phyloP scores from a whole-genome alignment of 53 echinoderm and acorn worm genomes.

The Mesocentrotus franciscanus region DNA sequence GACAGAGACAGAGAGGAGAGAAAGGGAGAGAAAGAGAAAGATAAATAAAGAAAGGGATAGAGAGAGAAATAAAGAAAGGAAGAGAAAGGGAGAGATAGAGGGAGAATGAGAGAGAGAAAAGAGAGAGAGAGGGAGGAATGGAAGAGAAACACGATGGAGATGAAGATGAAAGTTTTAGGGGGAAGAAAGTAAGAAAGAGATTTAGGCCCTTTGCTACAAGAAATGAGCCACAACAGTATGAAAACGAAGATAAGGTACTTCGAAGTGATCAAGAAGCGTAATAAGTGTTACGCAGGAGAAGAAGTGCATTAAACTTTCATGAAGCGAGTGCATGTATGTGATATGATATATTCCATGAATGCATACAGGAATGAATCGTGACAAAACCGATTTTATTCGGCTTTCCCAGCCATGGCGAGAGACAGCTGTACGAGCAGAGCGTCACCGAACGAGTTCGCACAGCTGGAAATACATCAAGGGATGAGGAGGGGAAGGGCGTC shows the following conservation, averaged over 20 bases:
- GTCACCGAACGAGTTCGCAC: neutral
- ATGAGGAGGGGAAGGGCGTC: neutral
- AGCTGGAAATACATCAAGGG: conserved; percentile 35
- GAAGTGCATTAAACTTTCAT: conserved; percentile 55
- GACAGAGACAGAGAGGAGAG: neutral
- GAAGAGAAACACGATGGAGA: neutral
- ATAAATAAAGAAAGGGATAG: neutral
- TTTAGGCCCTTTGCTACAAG: neutral
- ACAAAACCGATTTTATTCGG: conserved; percentile 50
- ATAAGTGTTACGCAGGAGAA: conserved; percentile 11
- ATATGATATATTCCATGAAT: conserved; percentile 55
- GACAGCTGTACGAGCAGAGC: conserved; percentile 22
- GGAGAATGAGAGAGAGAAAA: neutral
- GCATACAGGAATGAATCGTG: conserved; percentile 28
- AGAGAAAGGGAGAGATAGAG: neutral
- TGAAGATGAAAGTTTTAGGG: neutral
- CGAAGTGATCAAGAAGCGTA: neutral
- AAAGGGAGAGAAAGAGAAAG: too few species aligned
- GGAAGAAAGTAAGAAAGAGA: neutral
- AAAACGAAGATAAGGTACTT: neutral
- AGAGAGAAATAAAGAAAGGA: neutral
- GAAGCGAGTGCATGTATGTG: conserved; percentile 36
- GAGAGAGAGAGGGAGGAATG: neutral
- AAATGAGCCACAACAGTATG: neutral
- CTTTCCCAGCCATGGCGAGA: neutral